Base-by-base conservation (phyloP, 2,797 vertebrate genomes). In the Oreonectes daqikongensis region DNA sequence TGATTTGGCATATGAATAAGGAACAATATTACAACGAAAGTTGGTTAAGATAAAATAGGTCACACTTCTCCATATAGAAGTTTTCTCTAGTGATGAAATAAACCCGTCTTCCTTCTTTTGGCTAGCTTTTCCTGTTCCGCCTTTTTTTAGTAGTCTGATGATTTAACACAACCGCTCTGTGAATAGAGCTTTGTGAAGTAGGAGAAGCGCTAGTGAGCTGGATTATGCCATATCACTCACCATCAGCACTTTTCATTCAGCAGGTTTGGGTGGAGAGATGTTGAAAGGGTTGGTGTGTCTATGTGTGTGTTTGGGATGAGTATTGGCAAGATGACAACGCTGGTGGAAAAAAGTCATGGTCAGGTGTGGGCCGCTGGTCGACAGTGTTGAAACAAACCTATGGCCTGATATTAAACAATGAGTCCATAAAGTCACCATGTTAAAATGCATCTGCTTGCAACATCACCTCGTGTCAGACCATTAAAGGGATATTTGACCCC, bases 201-300 rank as follows among this genome's bases (percentile, higher is more conserved):
- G 75, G 71, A 52, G 35, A 26, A 66, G 61, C 52, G 26, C 40
- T 42, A 38, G 80, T 61, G 69, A 79, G 14, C 61, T 17, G 38
- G 65, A 69, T 87, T 88, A 79, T 91, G 89, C 87, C 72, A 44
- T 50, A 88, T 92, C 90, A 92, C 81, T 69, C 76, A 40, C 63
- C 20, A 83, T 93, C 91, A 92, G 91, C 91, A 4, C 63, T 91
- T 81, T 83, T 53, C 79, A 75, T 85, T 42, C 85, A 64, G 72
- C 10, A 20, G 38, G 12, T 60, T 11, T 22, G n/a, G 22, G 17
- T 35, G 32, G 76, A 30, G 59, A 22, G 50, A 22, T 22, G 20
- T 67, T 50, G 65, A 75, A 76, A 32, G 26, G 20, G 64, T 10
- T 24, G 53, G 74, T 15, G 53, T 55, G 12, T 55, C n/a, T 24